Base-by-base conservation (phyloP, 2,888 invertebrate genomes). In the Cephus sareptanus region DNA sequence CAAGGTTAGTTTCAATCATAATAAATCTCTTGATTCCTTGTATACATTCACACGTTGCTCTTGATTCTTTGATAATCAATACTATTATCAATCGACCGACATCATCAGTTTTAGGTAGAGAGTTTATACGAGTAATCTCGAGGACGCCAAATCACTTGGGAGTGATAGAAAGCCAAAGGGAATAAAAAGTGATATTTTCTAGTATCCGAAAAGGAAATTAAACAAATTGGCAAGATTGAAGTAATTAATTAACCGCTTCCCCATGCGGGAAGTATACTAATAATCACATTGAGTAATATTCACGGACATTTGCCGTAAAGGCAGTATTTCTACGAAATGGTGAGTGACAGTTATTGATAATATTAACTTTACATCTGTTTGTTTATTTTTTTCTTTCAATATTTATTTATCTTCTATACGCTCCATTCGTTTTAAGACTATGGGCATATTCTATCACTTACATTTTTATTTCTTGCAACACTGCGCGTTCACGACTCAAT, bases 261-360 rank as follows among this genome's bases (percentile, higher is more conserved):
- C 40, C 4, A 40, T 40, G 40, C 40, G 40, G 40, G 40, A 40
- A 15, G 70, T 30, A 70, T 15, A n/a, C 30, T 30, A 13, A 70
- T 70, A 70, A 70, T 30, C 4, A 11, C 31, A 15, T 40, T 40
- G 40, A 40, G 6, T 15, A 40, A 40, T 15, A 40, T 40, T 40
- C 40, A 40, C 6, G 15, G 15, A 40, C 40, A 37, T 74, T 81
- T 83, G 88, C 87, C 88, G 82, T 81, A 83, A 40, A 79, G 87
- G 88, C 89, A 85, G 85, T 82, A 78, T 84, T 86, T 86, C 87
- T 81, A 84, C 87, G 86, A 75, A 76, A 89, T 89, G 89, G 89
- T 89, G 82, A 89, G 89, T 89, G 31, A 40, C 35, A 73, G 56
- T 40, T 71, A 77, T 37, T 73, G 75, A 35, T 13, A 74, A 69